Base-by-base conservation (phyloP, 2,113 vertebrate genomes). In the Salvelinus namaycush region DNA sequence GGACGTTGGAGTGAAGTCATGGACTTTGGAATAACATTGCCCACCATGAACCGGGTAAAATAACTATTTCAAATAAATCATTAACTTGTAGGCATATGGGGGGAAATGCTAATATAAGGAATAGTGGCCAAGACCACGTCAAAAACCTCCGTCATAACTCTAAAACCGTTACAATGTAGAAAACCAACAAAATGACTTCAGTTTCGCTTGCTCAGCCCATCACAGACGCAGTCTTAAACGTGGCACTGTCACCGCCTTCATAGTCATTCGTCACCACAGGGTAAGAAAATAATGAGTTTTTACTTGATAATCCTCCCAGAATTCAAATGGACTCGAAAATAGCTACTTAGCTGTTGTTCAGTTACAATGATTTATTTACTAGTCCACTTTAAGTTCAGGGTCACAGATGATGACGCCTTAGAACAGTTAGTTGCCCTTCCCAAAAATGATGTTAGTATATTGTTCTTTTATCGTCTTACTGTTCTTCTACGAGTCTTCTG, bases 151-250 rank as follows among this genome's bases (percentile, higher is more conserved):
- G n/a, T 11, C 59, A 16, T 54, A 54, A 54, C 16, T 54, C 51
- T 16, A 54, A 54, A 54, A 54, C 51, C 51, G 51, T 54, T 54
- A 54, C 51, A 54, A 18, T 18, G 22, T 74, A 49, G 39, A 44
- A 44, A 44, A 44, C 79, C 74, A 64, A 49, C 3, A 54, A 22
- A 26, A 26, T 14, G 0, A 81, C 24, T 76, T 29, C 1, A 76
- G 76, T 60, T 62, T 34, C 44, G 70, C 62, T 51, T 16, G 81
- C 72, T 87, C 87, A 84, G 79, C 71, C 74, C 84, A 84, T 76
- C 76, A 75, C 80, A 83, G 54, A 84, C 84, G 75, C 71, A 22
- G 83, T 86, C 83, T 86, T 80, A 88, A 88, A 92, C 90, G 90
- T 92, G 91, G 90, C 90, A 89, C 83, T 81, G 76, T 67, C 18